These are phyloP conservation scores for Typhlomys cinereus DNA, from an alignment of 2,113 vertebrate genomes.

Conservation along the genomic window DNA sequence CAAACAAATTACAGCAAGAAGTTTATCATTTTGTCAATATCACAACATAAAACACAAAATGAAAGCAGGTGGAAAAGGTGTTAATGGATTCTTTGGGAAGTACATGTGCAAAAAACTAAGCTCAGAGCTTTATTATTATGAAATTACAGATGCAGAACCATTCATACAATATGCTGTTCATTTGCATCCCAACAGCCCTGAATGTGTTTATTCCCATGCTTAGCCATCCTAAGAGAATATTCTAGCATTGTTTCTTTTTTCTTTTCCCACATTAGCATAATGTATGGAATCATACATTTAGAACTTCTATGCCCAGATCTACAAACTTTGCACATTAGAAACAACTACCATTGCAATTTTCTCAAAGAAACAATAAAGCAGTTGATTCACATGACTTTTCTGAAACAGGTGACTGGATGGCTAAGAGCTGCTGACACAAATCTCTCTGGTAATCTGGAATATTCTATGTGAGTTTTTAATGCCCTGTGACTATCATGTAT, in stretches of 20 bases:
- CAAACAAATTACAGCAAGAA: conserved; percentile 52
- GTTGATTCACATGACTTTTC: not conserved
- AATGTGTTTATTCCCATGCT: not conserved
- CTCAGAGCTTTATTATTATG: conserved; percentile 58
- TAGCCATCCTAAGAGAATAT: conserved; percentile 45
- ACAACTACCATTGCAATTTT: not conserved
- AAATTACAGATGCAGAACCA: conserved; percentile 55
- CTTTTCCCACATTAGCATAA: not conserved
- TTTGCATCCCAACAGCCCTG: conserved; percentile 60
- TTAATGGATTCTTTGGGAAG: conserved; percentile 63
- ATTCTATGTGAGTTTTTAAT: not conserved
- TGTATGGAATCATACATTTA: conserved; percentile 29
- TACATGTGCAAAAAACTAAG: conserved; percentile 57
- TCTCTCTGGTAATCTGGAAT: not conserved
- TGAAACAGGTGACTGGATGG: not conserved
- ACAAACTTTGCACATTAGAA: conserved; percentile 11
- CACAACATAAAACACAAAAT: conserved; percentile 56
- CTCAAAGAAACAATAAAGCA: not conserved
- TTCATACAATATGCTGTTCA: conserved; percentile 47
- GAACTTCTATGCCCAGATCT: conserved; percentile 29
- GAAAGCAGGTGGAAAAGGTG: conserved; percentile 52
- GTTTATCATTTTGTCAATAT: conserved; percentile 51
- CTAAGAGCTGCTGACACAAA: not conserved
- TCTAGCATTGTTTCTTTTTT: conserved; percentile 22
- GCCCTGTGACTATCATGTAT: not conserved